Conservation (phyloP, 1,140 invertebrate genomes). For the Drosophila sulfurigaster region DNA sequence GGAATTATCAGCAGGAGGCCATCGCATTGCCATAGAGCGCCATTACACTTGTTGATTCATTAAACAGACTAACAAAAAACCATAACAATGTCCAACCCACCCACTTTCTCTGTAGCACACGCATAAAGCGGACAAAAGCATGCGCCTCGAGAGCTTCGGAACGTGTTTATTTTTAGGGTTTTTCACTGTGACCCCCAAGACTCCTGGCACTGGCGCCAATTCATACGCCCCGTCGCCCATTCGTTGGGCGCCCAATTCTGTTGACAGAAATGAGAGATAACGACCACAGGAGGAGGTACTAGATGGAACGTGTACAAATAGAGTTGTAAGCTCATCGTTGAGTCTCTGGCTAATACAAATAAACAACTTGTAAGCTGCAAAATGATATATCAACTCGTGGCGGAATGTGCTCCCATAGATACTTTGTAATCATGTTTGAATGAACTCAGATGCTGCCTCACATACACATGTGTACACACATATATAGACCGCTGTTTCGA, state of each 20-base stretch:
- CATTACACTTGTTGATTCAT: constrained; percentile 72
- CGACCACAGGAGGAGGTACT: neutral
- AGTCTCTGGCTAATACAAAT: constrained; percentile 15
- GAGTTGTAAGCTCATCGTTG: constrained; percentile 12
- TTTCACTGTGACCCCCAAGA: constrained; percentile 38
- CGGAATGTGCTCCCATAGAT: neutral
- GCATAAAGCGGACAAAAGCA: constrained; percentile 12
- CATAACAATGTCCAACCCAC: constrained; percentile 24
- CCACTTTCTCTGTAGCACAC: neutral
- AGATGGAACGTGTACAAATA: neutral
- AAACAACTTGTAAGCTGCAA: constrained; percentile 14
- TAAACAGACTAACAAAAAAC: constrained; percentile 45
- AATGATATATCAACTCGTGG: neutral
- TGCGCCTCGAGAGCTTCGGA: neutral
- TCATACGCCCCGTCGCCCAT: constrained; percentile 23
- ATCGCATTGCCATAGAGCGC: constrained; percentile 13
- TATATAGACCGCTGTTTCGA: neutral
- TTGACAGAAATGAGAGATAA: neutral
- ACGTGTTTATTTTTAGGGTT: constrained; percentile 67
- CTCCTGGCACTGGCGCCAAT: constrained; percentile 56
- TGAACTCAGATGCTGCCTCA: neutral
- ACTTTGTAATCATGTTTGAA: constrained; percentile 3
- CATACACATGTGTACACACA: neutral
- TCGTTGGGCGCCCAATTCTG: constrained; percentile 16
- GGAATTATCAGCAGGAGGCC: constrained; percentile 8